Evolutionary conservation across 1,140 invertebrate species (phyloP).

Genomic region (Drosophila carrolli): DNA sequence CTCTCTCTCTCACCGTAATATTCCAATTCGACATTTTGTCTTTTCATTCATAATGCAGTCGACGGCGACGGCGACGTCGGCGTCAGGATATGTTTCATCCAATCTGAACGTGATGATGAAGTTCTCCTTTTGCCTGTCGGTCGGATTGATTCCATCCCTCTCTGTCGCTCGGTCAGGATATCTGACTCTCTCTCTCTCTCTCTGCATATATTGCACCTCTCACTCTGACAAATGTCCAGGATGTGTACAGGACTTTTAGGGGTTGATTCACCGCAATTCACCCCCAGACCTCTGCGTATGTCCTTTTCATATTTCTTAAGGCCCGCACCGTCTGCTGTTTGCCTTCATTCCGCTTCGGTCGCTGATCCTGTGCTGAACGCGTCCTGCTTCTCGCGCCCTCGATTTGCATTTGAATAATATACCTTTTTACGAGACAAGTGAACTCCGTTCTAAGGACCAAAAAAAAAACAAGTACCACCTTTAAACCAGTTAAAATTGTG

Average conservation of each 20-base stretch:
- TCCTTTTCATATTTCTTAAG: slow-evolving; percentile 82
- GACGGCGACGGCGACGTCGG: slow-evolving; percentile 8
- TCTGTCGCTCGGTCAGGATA: slow-evolving; percentile 12
- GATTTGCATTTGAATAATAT: slow-evolving; percentile 24
- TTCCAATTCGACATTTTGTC: slow-evolving; percentile 84
- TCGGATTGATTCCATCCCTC: slow-evolving; percentile 33
- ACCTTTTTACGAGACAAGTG: slow-evolving; percentile 42
- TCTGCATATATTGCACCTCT: slow-evolving; percentile 23
- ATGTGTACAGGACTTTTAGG: slow-evolving; percentile 29
- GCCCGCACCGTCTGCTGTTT: slow-evolving; percentile 55
- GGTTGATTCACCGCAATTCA: slow-evolving; percentile 56
- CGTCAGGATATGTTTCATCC: slow-evolving; percentile 38
- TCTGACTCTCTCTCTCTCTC: slow-evolving; percentile 6
- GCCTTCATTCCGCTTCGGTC: slow-evolving; percentile 80
- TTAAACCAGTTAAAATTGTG: slow-evolving; percentile 15
- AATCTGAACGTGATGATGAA: slow-evolving; percentile 73
- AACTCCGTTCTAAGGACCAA: neutral
- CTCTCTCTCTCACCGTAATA: slow-evolving; percentile 33
- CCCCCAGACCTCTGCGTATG: slow-evolving; percentile 42
- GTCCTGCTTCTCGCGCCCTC: slow-evolving; percentile 39
- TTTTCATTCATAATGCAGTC: slow-evolving; percentile 66
- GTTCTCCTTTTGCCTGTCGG: slow-evolving; percentile 70
- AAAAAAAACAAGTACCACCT: slow-evolving; percentile 18
- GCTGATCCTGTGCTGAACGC: slow-evolving; percentile 74
- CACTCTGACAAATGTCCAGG: slow-evolving; percentile 7